phyloP scores from a whole-genome alignment of 1,140 invertebrate species.

The Drosophila sproati region DNA sequence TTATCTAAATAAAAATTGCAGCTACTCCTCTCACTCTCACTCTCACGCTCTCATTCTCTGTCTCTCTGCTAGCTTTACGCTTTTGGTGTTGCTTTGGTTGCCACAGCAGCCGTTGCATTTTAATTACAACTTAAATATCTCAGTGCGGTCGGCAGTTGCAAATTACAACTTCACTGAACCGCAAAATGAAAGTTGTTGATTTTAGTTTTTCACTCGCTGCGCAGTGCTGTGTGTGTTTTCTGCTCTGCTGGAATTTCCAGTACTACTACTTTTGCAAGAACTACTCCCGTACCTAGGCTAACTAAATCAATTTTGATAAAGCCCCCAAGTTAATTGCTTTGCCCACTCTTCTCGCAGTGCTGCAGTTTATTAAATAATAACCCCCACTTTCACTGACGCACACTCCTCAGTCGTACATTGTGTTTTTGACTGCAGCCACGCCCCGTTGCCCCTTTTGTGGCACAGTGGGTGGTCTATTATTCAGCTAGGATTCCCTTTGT shows the following conservation, averaged over 20 bases:
- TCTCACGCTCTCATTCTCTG: background rate
- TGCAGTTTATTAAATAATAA: constrained; percentile 60
- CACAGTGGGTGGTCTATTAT: constrained; percentile 19
- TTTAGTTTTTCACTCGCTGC: constrained; percentile 44
- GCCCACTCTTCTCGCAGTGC: background rate
- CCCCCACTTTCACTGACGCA: constrained; percentile 42
- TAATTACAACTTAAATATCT: constrained; percentile 83
- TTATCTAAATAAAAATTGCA: constrained; percentile 79
- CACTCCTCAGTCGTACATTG: constrained; percentile 5
- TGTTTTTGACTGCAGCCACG: constrained; percentile 1
- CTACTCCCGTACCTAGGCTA: background rate
- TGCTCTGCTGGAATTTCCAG: constrained; percentile 35
- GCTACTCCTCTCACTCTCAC: constrained; percentile 1
- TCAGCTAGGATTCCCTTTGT: constrained; percentile 1
- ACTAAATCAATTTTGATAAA: constrained; percentile 65
- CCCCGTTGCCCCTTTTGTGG: background rate
- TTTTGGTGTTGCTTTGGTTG: constrained; percentile 11
- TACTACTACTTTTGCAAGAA: too few species aligned
- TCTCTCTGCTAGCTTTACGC: constrained; percentile 9
- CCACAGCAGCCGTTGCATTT: constrained; percentile 63
- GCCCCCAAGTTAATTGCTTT: constrained; percentile 57
- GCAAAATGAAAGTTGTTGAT: constrained; percentile 78
- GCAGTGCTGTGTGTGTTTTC: constrained; percentile 17
- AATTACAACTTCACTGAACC: constrained; percentile 78
- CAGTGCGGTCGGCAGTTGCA: constrained; percentile 60